These are phyloP conservation scores for Oreotrochilus melanogaster DNA, from an alignment of 2,113 vertebrate species.

Conservation along the genomic window DNA sequence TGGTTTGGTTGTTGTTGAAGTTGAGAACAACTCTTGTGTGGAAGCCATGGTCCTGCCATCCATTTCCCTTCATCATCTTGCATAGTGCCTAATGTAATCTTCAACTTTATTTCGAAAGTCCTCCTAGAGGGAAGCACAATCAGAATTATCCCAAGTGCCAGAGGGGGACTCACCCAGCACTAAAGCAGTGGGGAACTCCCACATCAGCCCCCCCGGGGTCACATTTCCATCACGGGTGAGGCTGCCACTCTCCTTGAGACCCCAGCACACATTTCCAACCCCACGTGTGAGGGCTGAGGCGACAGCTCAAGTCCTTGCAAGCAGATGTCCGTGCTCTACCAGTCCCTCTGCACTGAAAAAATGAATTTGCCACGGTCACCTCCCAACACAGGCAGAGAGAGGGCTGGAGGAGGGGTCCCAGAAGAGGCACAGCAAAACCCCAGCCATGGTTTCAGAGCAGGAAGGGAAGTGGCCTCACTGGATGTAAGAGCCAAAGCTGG, in stretches of 20 bases:
- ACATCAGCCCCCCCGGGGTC: accelerated
- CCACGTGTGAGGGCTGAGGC: accelerated
- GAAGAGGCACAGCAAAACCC: not conserved
- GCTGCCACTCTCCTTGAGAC: accelerated
- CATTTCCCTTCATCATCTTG: constrained; percentile 88
- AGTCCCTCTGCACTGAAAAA: too few species aligned
- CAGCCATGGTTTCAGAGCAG: not conserved
- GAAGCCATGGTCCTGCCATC: constrained; percentile 39
- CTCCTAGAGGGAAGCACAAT: constrained; percentile 76
- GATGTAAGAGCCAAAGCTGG: not conserved
- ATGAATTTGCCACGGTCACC: not conserved
- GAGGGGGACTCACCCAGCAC: accelerated
- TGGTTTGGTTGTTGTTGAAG: constrained; percentile 38
- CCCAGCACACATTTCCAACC: accelerated
- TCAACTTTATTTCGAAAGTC: constrained; percentile 94
- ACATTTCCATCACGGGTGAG: not conserved
- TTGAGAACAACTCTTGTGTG: constrained; percentile 51
- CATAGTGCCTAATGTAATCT: constrained; percentile 93
- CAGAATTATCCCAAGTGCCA: not conserved
- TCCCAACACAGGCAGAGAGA: accelerated
- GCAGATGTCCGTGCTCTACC: accelerated
- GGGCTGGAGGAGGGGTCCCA: too few species aligned
- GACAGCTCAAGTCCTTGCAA: accelerated
- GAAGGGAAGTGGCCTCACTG: not conserved
- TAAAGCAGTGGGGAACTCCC: not conserved